Evolutionary conservation across 2,797 vertebrate genomes (phyloP).

Genomic region (Cygnus olor): DNA sequence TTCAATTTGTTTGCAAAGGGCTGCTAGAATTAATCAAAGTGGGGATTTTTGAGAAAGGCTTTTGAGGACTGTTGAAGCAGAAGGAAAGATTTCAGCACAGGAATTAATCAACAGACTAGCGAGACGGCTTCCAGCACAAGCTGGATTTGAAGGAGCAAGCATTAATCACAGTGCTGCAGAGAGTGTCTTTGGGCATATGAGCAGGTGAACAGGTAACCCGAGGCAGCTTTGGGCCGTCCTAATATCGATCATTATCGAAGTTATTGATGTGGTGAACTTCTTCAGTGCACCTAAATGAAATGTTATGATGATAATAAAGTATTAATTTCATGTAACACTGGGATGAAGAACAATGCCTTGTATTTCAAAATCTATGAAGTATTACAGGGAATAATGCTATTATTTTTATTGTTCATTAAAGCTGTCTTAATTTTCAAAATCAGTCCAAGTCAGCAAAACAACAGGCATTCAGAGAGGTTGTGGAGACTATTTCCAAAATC

Average conservation of each 20-base stretch:
- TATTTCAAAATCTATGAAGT: not conserved
- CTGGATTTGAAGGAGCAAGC: not conserved
- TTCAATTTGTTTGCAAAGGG: not conserved
- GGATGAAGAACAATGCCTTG: not conserved
- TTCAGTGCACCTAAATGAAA: not conserved
- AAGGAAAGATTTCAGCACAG: not conserved
- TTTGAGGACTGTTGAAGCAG: not conserved
- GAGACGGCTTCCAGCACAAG: not conserved
- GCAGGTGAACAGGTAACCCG: not conserved
- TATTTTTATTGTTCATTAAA: conserved; percentile 2
- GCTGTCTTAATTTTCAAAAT: not conserved
- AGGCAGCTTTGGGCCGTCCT: not conserved
- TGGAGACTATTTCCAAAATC: not conserved
- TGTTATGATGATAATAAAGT: not conserved
- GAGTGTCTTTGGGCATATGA: fast-evolving
- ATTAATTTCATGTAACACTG: not conserved
- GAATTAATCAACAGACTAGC: not conserved
- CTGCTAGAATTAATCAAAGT: not conserved
- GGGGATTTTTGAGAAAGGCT: not conserved
- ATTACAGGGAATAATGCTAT: not conserved
- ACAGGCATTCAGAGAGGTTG: not conserved
- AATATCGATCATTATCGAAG: not conserved
- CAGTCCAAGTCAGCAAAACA: not conserved
- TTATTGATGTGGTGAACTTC: not conserved
- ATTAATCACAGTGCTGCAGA: not conserved